These are phyloP conservation scores for Scleropages formosus DNA, from an alignment of 2,797 vertebrate species.

Conservation along the genomic window DNA sequence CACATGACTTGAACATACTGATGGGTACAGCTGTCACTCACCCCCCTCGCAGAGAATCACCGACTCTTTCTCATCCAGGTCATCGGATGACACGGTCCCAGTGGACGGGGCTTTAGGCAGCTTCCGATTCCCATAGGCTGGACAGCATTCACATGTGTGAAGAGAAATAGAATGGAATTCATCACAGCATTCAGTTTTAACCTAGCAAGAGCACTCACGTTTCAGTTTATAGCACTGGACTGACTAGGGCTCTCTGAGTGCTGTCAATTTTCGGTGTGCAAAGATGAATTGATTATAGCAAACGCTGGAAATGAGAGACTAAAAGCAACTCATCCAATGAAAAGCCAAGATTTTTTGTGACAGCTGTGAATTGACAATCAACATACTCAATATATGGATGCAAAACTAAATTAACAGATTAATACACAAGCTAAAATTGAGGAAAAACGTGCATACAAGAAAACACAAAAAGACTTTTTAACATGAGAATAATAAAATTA, in stretches of 20 bases:
- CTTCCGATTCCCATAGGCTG: constrained; percentile 64
- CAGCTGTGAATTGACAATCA: background rate
- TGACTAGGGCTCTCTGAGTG: background rate
- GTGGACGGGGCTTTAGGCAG: constrained; percentile 72
- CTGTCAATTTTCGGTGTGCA: background rate
- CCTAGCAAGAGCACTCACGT: background rate
- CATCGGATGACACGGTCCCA: constrained; percentile 80
- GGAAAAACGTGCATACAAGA: too few species aligned
- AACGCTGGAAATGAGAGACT: background rate
- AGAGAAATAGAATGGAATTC: background rate
- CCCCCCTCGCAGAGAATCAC: constrained; percentile 64
- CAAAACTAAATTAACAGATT: too few species aligned
- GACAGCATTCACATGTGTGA: constrained; percentile 16
- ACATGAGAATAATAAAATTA: too few species aligned
- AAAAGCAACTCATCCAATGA: background rate
- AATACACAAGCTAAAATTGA: too few species aligned
- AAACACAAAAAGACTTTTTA: too few species aligned
- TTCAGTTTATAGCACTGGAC: background rate
- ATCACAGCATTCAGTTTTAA: background rate
- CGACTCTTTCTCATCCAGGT: constrained; percentile 80
- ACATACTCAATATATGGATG: too few species aligned
- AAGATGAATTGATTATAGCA: too few species aligned
- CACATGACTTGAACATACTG: background rate
- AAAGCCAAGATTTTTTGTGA: background rate
- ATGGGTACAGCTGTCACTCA: constrained; percentile 45